These are phyloP conservation scores for Habrosyne pyritoides DNA, from an alignment of 2,888 invertebrate species.

Conservation along the genomic window DNA sequence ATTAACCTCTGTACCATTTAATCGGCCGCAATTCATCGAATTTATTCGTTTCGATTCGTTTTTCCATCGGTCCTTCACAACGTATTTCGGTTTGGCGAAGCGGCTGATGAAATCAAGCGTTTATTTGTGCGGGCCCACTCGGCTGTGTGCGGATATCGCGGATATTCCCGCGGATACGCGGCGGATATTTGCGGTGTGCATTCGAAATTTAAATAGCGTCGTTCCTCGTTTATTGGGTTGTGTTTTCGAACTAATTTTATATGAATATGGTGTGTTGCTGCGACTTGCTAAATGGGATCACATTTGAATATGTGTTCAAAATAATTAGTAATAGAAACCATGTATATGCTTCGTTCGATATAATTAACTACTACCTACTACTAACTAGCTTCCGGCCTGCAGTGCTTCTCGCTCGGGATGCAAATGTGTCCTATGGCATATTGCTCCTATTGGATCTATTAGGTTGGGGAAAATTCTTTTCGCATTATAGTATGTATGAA, in stretches of 20 bases:
- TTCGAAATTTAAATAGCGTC: constrained; percentile 37
- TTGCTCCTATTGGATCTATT: no score
- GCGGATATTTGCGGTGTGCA: constrained; percentile 41
- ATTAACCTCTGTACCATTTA: constrained; percentile 50
- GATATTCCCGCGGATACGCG: constrained; percentile 37
- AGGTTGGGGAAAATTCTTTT: no score
- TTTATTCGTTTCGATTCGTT: constrained; percentile 42
- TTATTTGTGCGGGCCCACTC: constrained; percentile 63
- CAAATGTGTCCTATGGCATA: no score
- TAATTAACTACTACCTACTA: no score
- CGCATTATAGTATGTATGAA: no score
- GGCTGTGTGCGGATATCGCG: constrained; percentile 39
- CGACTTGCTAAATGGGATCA: constrained; percentile 12
- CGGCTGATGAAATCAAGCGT: constrained; percentile 67
- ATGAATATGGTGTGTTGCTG: not conserved
- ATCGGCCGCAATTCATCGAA: constrained; percentile 39
- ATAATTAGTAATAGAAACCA: no score
- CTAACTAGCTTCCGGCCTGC: no score
- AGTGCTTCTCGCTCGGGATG: no score
- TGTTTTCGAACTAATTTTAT: constrained; percentile 28
- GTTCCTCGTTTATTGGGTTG: constrained; percentile 20
- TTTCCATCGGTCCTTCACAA: constrained; percentile 39
- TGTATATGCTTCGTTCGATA: no score
- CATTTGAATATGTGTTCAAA: not conserved
- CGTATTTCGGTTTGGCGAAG: constrained; percentile 40